These are phyloP conservation scores for Lepisosteus oculatus DNA, from an alignment of 2,113 vertebrate genomes.

Conservation along the genomic window DNA sequence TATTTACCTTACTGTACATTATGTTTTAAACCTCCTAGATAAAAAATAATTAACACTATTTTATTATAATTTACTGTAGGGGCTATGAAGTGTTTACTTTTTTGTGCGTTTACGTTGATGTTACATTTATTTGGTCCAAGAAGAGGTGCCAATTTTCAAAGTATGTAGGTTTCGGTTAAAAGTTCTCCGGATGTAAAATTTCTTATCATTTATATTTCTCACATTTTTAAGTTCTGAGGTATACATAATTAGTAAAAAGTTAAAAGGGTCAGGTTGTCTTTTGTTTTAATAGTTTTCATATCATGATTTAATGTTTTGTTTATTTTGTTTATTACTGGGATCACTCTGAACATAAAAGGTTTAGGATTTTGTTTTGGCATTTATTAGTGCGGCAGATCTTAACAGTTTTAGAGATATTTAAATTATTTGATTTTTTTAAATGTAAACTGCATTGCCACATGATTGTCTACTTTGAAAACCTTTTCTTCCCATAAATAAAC, in stretches of 20 bases:
- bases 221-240: conserved; percentile 12
- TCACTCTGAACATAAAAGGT: conserved; percentile 21
- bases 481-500: conserved; percentile 51
- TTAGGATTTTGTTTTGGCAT: conserved; percentile 21
- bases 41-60: not conserved
- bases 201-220: no score
- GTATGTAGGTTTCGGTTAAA: not conserved
- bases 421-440: conserved; percentile 35
- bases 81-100: conserved; percentile 34
- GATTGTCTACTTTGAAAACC: conserved; percentile 36
- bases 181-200: not conserved
- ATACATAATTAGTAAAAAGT: conserved; percentile 9
- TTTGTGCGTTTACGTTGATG: conserved; percentile 25
- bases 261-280: conserved; percentile 27
- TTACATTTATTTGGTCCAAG: conserved; percentile 15
- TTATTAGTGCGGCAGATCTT: conserved; percentile 35
- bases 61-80: not conserved
- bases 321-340: conserved; percentile 27
- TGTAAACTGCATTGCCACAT: conserved; percentile 25
- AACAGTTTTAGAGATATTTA: conserved; percentile 35
- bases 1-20: not conserved
- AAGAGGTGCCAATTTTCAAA: conserved; percentile 14
- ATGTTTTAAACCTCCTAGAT: not conserved
- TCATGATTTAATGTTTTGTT: conserved; percentile 8
- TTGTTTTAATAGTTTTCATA: conserved; percentile 22